Evolutionary conservation across 2,113 vertebrate genomes (phyloP).

Genomic region (Ophthalmolycus amberensis): DNA sequence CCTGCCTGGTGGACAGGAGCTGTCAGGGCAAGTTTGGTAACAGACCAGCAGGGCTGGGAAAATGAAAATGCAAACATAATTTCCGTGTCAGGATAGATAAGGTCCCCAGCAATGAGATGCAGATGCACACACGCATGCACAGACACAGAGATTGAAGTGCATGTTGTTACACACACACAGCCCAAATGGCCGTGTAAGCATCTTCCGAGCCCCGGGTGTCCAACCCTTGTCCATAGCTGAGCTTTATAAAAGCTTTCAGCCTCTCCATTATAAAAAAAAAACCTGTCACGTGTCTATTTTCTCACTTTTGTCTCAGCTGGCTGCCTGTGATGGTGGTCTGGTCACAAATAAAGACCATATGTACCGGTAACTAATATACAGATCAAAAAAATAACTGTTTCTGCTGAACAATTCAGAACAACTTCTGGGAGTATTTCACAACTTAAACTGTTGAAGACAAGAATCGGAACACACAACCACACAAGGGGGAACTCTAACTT

Average conservation of each 20-base stretch:
- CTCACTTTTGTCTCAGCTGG: not conserved
- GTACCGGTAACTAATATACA: not conserved
- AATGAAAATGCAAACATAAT: constrained; percentile 88
- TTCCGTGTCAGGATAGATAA: constrained; percentile 83
- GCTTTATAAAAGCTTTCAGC: constrained; percentile 16
- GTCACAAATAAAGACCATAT: constrained; percentile 23
- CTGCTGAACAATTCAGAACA: not conserved
- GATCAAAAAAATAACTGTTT: not conserved
- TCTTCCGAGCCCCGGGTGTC: constrained; percentile 17
- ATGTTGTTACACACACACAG: constrained; percentile 39
- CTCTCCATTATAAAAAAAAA: constrained; percentile 26
- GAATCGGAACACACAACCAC: not conserved
- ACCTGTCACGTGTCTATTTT: not conserved
- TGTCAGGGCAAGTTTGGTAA: constrained; percentile 84
- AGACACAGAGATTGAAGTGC: constrained; percentile 56
- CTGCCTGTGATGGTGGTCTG: not conserved
- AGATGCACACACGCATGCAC: constrained; percentile 67
- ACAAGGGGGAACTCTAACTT: not conserved
- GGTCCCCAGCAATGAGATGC: constrained; percentile 73
- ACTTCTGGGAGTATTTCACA: constrained; percentile 1
- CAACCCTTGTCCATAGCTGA: constrained; percentile 32
- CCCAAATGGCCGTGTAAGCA: constrained; percentile 49
- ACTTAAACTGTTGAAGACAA: not conserved
- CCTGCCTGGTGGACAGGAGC: constrained; percentile 84
- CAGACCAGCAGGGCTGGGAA: constrained; percentile 79